Base-by-base conservation (phyloP, 2,113 vertebrate genomes). In the Geococcyx californianus region DNA sequence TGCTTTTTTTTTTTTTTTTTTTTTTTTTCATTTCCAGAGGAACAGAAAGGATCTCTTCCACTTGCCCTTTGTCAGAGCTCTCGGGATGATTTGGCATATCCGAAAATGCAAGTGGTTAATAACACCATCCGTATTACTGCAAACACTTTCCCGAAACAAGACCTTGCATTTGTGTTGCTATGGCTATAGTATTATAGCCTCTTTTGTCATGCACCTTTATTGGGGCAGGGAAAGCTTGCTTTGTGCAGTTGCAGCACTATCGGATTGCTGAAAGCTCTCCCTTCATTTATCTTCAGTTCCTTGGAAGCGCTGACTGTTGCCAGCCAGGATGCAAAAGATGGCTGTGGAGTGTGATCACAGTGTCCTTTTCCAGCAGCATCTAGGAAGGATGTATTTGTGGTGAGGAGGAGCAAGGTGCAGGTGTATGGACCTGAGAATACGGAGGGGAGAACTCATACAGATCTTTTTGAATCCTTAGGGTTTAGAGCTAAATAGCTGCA, bases 291-390 rank as follows among this genome's bases (percentile, higher is more conserved):
- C 74, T 89, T 84, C 69, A 51, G 8, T 62, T 89, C 73, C 69
- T 91, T 79, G 78, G 62, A 87, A 78, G 74, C 34, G 78, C 81
- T 63, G 84, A 87, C 1, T 29, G 87, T 77, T 0, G 1, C 56
- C 7, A 12, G 86, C 63, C 83, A 70, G 84, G 54, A 45, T 38
- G 74, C 52, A 64, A 4, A 34, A 76, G 80, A 28, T 19, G 63
- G 34, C 74, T 94, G 90, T 0, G 2, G 33, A 63, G n/a, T 33
- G 58, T 0, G 6, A 31, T 25, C 2, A 0, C 1, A 1, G 33
- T 6, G 1, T 40, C 64, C 33, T 73, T 38, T 42, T 31, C 45
- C 4, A 4, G 78, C 85, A 72, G 60, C 52, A 62, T 38, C 40
- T 29, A 52, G 55, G 73, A 49, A 54, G n/a, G 73, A 36, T 31